These are phyloP conservation scores for Spialia ferax DNA, from an alignment of 2,888 invertebrate genomes.

Conservation along the genomic window DNA sequence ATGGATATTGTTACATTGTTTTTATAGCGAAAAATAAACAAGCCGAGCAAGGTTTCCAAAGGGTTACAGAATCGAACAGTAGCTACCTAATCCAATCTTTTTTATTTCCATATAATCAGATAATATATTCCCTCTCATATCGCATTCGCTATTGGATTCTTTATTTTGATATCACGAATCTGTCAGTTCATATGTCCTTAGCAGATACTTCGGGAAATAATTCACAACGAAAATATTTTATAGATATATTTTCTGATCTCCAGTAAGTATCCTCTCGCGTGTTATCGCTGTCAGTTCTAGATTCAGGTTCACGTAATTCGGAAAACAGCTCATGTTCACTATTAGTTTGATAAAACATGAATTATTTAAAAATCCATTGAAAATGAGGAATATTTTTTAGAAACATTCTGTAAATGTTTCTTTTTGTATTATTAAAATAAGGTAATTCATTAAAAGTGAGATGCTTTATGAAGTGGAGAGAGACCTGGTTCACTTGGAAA, in stretches of 20 bases:
- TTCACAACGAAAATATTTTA: slow-evolving; percentile 33
- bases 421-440: too few species aligned
- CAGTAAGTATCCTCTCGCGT: slow-evolving; percentile 16
- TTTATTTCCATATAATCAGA: slow-evolving; percentile 35
- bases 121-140: slow-evolving; percentile 36
- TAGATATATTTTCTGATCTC: slow-evolving; percentile 10
- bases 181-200: slow-evolving; percentile 34
- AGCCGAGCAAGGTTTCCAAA: not conserved
- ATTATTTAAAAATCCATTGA: not conserved
- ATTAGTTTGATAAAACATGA: not conserved
- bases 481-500: too few species aligned
- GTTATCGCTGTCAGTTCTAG: slow-evolving; percentile 24
- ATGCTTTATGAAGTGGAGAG: too few species aligned
- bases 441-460: too few species aligned
- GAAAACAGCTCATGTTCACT: not conserved
- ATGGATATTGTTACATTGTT: not conserved
- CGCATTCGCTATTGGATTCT: slow-evolving; percentile 34
- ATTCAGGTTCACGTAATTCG: slow-evolving; percentile 7
- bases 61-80: not conserved
- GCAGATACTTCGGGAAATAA: slow-evolving; percentile 31
- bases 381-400: too few species aligned
- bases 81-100: slow-evolving; percentile 18
- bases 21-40: not conserved
- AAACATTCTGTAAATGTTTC: too few species aligned
- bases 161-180: slow-evolving; percentile 36